These are phyloP conservation scores for Melopsittacus undulatus DNA, from an alignment of 2,797 vertebrate genomes.

Conservation along the genomic window DNA sequence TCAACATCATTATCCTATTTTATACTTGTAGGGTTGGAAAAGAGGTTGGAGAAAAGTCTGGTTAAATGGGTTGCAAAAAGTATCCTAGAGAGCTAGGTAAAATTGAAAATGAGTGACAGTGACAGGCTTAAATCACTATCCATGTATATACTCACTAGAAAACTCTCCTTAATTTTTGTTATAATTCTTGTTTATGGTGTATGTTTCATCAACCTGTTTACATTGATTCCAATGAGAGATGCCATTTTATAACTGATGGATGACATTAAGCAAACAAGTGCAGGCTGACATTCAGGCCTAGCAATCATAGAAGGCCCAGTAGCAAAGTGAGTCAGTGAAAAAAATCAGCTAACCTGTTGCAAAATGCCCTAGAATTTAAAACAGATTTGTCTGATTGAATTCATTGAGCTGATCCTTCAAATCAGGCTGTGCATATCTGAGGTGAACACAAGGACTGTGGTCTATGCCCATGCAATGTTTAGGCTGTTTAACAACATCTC, in stretches of 20 bases:
- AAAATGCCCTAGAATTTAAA: slow-evolving; percentile 13
- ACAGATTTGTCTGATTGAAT: background rate
- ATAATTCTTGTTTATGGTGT: background rate
- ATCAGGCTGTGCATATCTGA: background rate
- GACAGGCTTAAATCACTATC: background rate
- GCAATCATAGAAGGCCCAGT: background rate
- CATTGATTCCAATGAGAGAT: background rate
- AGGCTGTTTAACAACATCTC: background rate
- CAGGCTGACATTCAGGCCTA: background rate
- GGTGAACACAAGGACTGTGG: background rate
- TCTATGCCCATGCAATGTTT: background rate
- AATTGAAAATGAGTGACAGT: background rate
- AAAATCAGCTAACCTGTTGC: background rate
- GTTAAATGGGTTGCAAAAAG: background rate
- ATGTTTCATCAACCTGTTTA: background rate
- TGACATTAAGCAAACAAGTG: background rate
- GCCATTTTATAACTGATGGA: background rate
- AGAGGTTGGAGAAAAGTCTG: background rate
- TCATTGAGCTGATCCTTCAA: slow-evolving; percentile 18
- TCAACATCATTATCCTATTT: background rate
- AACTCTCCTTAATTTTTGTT: background rate
- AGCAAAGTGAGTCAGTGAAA: slow-evolving; percentile 10
- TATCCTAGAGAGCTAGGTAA: background rate
- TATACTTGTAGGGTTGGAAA: background rate
- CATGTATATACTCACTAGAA: background rate